Evolutionary conservation across 92 coral and sea anemone genomes (phyloP), one percentile per base, ranked within the genome.

Genomic region (Parazoanthus atlanticus): DNA sequence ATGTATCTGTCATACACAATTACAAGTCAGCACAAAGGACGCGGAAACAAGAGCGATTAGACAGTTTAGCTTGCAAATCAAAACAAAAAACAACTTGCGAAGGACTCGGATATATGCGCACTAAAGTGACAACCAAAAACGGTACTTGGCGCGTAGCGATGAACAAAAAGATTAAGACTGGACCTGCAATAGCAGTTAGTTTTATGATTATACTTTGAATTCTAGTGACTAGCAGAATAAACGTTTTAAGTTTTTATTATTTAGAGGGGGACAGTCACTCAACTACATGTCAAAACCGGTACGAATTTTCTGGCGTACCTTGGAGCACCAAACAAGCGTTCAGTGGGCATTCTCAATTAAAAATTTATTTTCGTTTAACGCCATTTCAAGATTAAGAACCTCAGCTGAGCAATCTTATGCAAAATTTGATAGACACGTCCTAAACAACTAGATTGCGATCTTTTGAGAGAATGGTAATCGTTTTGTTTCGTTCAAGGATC

Each of bases 321-420:
- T 43, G 46, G 52, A 25, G 36, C 52, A 32, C 29, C 79, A 75
- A 6, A 41, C 30, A 75, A 41, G 17, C n/a, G 13, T 75, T 23
- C 28, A 56, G 66, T 74, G 47, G 21, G 77, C 40, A 10, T 38
- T 66, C 38, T 67, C 64, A 30, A 43, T 84, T 52, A 29, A 49
- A 36, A 69, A 30, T 89, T 64, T 71, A 36, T 81, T 90, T 81
- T 92, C 76, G 11, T 79, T 76, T 74, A 86, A 86, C 78, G 78
- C 87, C 87, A 84, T 69, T 84, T 84, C 78, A 70, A 84, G 78
- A 84, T 69, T 69, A 84, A 69, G n/a, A 49, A 67, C 61, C 31
- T 92, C 94, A 92, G 94, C 94, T 92, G 94, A 90, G 71, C 80
- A 92, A 90, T 83, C 94, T 46, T 76, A 75, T 67, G 75, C 80